Conservation (phyloP, 2,113 vertebrate species). For the Oreochromis aureus region DNA sequence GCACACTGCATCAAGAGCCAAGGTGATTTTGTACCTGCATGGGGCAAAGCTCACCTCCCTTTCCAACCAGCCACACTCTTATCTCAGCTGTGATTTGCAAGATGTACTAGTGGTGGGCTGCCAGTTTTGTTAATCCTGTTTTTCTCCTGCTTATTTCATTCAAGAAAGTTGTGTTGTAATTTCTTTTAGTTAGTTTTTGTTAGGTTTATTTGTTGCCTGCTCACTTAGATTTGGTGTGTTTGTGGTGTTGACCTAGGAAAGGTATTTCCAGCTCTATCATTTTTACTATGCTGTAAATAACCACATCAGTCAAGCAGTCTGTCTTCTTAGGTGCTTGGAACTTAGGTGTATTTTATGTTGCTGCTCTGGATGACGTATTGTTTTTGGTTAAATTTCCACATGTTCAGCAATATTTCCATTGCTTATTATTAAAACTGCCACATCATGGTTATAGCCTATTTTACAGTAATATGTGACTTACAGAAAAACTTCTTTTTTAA, state of each 20-base stretch:
- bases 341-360: background rate
- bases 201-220: background rate
- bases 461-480: background rate
- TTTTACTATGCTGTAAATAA: conserved; percentile 23
- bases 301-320: background rate
- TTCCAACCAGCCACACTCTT: background rate
- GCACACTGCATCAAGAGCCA: background rate
- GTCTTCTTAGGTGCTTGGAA: background rate
- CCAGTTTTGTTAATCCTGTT: background rate
- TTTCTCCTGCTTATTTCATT: background rate
- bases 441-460: background rate
- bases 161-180: background rate
- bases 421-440: background rate
- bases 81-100: background rate
- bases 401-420: background rate
- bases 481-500: background rate
- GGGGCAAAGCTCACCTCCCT: background rate
- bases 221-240: background rate
- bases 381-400: background rate
- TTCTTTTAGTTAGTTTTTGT: background rate
- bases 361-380: background rate
- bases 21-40: background rate
- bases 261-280: conserved; percentile 15
- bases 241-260: background rate
- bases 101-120: background rate